Percentiles rank a stretch among this genome's conserved stretches.
phyloP scores from a whole-genome alignment of 2,888 invertebrate genomes.

The Linyphia triangularis region DNA sequence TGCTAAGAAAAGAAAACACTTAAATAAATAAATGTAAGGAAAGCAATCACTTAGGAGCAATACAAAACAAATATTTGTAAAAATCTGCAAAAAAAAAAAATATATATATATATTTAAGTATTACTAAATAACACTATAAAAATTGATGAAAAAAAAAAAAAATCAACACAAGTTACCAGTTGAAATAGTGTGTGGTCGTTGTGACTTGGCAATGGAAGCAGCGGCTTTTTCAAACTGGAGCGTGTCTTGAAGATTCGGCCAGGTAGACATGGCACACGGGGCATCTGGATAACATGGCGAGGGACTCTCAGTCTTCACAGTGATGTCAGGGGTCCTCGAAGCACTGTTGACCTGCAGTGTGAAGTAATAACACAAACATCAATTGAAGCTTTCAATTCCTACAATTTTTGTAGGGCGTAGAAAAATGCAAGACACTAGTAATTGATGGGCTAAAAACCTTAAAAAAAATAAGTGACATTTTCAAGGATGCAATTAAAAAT shows the following conservation, averaged over 20 bases:
- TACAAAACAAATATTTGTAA: too few species aligned
- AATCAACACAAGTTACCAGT: conserved; percentile 52
- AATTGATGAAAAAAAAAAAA: not conserved
- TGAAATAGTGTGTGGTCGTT: conserved; percentile 74
- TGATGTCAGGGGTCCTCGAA: conserved; percentile 8
- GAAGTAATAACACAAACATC: not conserved
- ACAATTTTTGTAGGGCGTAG: too few species aligned
- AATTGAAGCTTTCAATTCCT: too few species aligned
- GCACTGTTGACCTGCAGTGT: conserved; percentile 23
- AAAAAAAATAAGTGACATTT: too few species aligned
- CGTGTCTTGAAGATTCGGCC: conserved; percentile 76
- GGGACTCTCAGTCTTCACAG: conserved; percentile 36
- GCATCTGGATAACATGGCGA: conserved; percentile 68
- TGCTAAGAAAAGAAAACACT: too few species aligned
- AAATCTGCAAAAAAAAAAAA: not conserved
- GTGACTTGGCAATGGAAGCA: conserved; percentile 72
- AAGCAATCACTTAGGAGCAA: too few species aligned
- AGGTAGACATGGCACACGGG: conserved; percentile 73
- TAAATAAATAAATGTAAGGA: too few species aligned
- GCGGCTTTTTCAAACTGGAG: conserved; percentile 75
- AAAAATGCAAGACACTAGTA: too few species aligned
- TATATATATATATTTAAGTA: not conserved
- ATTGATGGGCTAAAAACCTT: too few species aligned
- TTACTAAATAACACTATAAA: not conserved
- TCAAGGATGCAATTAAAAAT: too few species aligned